Base-by-base conservation (phyloP, 2,113 vertebrate species). In the Silurus asotus region DNA sequence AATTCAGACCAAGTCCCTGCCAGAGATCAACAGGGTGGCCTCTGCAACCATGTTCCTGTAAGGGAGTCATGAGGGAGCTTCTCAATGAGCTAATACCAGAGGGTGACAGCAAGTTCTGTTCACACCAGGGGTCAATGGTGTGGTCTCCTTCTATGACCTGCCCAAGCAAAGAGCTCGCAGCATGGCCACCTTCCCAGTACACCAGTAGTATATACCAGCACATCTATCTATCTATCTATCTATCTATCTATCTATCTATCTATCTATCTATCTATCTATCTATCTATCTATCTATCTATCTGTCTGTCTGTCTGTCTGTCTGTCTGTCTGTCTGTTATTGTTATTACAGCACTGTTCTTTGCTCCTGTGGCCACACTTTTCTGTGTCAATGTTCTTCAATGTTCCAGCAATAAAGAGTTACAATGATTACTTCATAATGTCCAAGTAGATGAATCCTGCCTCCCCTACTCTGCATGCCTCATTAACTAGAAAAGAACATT, bases 401-500 rank as follows among this genome's bases (percentile, higher is more conserved):
- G 74, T 78, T 78, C 83, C 61, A 59, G 58, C 49, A 23, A 20
- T 64, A 11, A 64, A 25, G 23, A 76, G 48, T 70, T 69, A 58
- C 59, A 89, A 37, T 77, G 65, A 84, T 84, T 49, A 79, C 56
- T 84, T 78, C 14, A 81, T 69, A 64, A 84, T 84, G 88, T 77
- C 58, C 53, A 59, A 75, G 61, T 58, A 59, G 10, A 86, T 84
- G 76, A 80, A 65, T 15, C 17, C 64, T 81, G 23, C 69, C 61
- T 72, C 37, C 59, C 14, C 37, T 81, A 37, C 23, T 61, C 5
- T 55, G 80, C 28, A 17, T 67, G 69, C 75, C 67, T 70, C 69
- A 83, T 87, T 85, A 83, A 37, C 80, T 55, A 25, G 58, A 85
- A 72, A 45, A 87, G 88, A 87, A 89, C 88, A 87, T 89, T 89